Base-by-base conservation (phyloP, 37 sponge, comb jelly and placozoan genomes). In the Dysidea cf. avara region DNA sequence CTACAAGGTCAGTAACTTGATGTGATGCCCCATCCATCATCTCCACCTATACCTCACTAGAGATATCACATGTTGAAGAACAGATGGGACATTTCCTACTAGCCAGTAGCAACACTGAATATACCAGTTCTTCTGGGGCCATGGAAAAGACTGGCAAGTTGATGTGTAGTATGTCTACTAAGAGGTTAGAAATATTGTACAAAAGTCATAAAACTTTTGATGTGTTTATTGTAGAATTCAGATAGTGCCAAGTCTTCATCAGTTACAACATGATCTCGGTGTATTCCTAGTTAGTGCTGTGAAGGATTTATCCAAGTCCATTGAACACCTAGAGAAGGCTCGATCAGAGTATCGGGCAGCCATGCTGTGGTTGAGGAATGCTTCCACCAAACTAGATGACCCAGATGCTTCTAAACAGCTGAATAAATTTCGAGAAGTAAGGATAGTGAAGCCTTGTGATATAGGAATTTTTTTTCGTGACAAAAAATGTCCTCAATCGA, bases 321-420 rank as follows among this genome's bases (percentile, higher is more conserved):
- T 84, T 60, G 70, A 81, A 59, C 38, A 39, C 22, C 64, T 88
- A 74, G 86, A 93, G 78, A 87, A 87, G 74, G 81, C 81, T 2
- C 39, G 94, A 47, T 82, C 75, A 0, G 94, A 93, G 28, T 88
- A 87, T 47, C 56, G 94, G 11, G 94, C 94, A 7, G 94, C 92
- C 18, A 70, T 95, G 56, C 83, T 95, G 55, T 95, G 96, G 96
- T 74, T 95, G 77, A 83, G 81, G 63, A 72, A 91, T 25, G 94
- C 75, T 30, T 91, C 94, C 0, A 76, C 64, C 56, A 81, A 95
- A 56, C 86, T 95, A 13, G 64, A 81, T 16, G 76, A 92, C 65
- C 96, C 96, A 26, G 96, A 95, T 66, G 69, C 80, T 50, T 34
- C 61, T 1, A 54, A 87, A 50, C 86, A 87, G 62, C 82, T 95